A percentile compares a stretch with the other conserved stretches of the same genome.
Evolutionary conservation across 2,888 invertebrate genomes (phyloP).

Genomic region (Tachystola acroxantha): DNA sequence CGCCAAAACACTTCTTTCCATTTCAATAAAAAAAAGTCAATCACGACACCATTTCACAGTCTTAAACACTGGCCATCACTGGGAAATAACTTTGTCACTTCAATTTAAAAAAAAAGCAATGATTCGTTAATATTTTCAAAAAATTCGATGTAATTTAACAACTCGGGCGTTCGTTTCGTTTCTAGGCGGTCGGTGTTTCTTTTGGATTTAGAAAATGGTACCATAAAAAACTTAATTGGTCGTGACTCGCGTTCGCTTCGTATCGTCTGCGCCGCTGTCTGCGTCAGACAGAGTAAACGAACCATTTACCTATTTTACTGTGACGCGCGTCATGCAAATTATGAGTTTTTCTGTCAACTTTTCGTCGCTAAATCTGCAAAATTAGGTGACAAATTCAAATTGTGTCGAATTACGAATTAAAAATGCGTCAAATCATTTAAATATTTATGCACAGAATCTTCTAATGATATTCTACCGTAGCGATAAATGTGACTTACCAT

Average conservation of each 20-base stretch:
- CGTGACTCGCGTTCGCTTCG: conserved; percentile 36
- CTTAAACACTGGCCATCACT: conserved; percentile 23
- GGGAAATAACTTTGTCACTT: conserved; percentile 8
- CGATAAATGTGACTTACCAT: too few relatives aligned
- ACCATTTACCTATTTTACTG: background rate
- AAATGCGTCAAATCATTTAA: too few relatives aligned
- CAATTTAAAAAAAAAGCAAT: conserved; percentile 9
- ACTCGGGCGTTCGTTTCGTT: conserved; percentile 47
- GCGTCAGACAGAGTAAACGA: conserved; percentile 40
- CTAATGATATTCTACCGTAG: too few relatives aligned
- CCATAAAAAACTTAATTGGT: conserved; percentile 54
- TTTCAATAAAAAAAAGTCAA: conserved; percentile 34
- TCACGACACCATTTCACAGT: conserved; percentile 68
- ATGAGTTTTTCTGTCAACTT: too few relatives aligned
- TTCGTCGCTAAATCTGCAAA: too few relatives aligned
- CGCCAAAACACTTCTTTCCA: conserved; percentile 71
- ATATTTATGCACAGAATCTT: too few relatives aligned
- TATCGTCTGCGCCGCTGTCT: conserved; percentile 42
- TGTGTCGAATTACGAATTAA: too few relatives aligned
- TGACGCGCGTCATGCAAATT: background rate
- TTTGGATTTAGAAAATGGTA: conserved; percentile 57
- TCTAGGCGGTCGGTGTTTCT: conserved; percentile 38
- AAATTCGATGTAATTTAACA: conserved; percentile 32
- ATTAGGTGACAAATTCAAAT: too few relatives aligned
- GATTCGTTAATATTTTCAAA: conserved; percentile 16